Percentiles rank a stretch among this genome's conserved stretches.
Evolutionary conservation across 2,888 invertebrate species (phyloP).

Genomic region (Neoitamus cyanurus): DNA sequence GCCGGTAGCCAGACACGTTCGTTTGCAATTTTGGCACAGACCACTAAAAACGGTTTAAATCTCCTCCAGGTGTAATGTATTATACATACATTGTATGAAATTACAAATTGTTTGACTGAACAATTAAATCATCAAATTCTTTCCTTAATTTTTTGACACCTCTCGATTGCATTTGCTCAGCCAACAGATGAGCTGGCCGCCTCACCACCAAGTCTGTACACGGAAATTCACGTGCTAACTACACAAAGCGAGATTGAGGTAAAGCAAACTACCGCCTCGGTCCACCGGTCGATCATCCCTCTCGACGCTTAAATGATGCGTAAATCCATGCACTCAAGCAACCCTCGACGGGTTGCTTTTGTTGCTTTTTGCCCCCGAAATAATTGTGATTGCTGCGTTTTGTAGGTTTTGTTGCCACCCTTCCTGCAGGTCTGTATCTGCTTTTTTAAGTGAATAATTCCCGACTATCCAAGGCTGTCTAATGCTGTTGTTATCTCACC

Average conservation of each 20-base stretch:
- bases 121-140: too few relatives aligned
- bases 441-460: conserved; percentile 35
- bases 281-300: conserved; percentile 16
- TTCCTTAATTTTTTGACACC: background rate
- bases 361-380: conserved; percentile 12
- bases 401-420: conserved; percentile 30
- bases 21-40: too few relatives aligned
- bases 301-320: conserved; percentile 48
- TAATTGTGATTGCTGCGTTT: conserved; percentile 28
- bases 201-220: background rate
- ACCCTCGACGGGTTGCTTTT: conserved; percentile 16
- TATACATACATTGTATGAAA: too few relatives aligned
- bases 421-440: background rate
- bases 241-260: background rate
- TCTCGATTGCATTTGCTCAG: background rate
- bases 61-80: too few relatives aligned
- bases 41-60: too few relatives aligned
- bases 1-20: too few relatives aligned
- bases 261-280: conserved; percentile 13
- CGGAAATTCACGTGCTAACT: background rate
- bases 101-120: too few relatives aligned
- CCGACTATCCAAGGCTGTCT: background rate
- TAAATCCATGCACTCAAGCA: conserved; percentile 36
- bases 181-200: background rate
- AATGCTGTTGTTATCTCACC: conserved; percentile 26